Conservation (phyloP, 1,140 invertebrate species). For the Tetragnatha versicolor region DNA sequence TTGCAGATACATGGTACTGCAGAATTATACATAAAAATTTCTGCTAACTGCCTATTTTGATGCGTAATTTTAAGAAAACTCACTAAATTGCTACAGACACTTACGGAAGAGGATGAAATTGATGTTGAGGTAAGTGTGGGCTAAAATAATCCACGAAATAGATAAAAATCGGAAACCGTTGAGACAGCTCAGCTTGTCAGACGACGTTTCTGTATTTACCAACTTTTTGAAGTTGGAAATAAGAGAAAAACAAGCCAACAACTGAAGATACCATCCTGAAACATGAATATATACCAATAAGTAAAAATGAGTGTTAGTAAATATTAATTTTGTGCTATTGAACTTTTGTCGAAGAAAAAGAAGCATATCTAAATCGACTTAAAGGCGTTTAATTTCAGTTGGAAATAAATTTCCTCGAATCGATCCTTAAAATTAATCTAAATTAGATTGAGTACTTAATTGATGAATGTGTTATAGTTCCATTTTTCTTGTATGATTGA, state of each 20-base stretch:
- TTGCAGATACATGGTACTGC: neutral
- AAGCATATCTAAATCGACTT: neutral
- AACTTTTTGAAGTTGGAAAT: conserved; percentile 61
- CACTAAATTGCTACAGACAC: neutral
- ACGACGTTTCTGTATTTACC: conserved; percentile 59
- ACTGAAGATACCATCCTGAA: neutral
- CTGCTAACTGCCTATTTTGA: neutral
- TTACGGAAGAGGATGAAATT: conserved; percentile 49
- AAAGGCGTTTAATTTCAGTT: neutral
- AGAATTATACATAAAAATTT: neutral
- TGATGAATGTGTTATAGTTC: neutral
- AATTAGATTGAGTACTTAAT: neutral
- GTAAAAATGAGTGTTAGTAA: neutral
- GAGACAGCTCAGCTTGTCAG: conserved; percentile 67
- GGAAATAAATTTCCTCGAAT: neutral
- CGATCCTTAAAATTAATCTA: neutral
- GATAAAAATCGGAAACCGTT: conserved; percentile 84
- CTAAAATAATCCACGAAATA: conserved; percentile 88
- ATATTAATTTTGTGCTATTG: neutral
- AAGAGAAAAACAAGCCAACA: conserved; percentile 34
- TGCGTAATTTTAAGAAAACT: neutral
- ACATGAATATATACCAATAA: neutral
- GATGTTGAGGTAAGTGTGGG: conserved; percentile 82
- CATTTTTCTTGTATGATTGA: too few relatives aligned
- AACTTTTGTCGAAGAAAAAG: neutral